phyloP scores from a whole-genome alignment of 23 tunicate species.

The Trididemnum miniatum region DNA sequence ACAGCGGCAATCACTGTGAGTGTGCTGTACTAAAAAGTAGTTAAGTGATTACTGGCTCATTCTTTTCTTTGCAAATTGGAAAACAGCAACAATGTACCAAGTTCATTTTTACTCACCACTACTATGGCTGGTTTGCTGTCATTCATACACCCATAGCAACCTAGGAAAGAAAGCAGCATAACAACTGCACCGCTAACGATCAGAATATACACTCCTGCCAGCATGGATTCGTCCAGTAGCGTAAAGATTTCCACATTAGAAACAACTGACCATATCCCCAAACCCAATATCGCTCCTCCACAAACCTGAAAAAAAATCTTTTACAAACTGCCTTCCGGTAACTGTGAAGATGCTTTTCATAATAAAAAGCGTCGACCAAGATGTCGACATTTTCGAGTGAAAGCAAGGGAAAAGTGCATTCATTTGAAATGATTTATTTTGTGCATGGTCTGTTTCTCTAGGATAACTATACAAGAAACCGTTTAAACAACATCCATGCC shows the following conservation, averaged over 20 bases:
- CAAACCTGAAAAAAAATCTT: conserved; percentile 40
- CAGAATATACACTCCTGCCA: conserved; percentile 55
- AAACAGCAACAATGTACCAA: no score
- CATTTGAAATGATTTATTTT: no score
- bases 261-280: conserved; percentile 73
- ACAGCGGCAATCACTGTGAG: conserved; percentile 38
- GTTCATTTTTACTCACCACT: conserved; percentile 65
- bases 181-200: conserved; percentile 63
- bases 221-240: conserved; percentile 36
- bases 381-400: no score
- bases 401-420: no score
- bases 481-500: no score
- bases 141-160: conserved; percentile 51
- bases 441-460: no score
- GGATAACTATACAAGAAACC: no score
- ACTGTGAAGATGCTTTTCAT: no score
- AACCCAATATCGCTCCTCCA: conserved; percentile 73
- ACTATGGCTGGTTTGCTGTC: conserved; percentile 59
- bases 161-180: conserved; percentile 63
- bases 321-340: no score
- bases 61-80: no score
- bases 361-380: no score
- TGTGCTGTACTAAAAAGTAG: conserved; percentile 46
- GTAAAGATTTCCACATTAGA: conserved; percentile 32
- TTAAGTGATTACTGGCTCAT: background rate